Percentiles rank a stretch among this genome's conserved stretches.
Evolutionary conservation across 2,797 vertebrate species (phyloP).

Genomic region (Syngnathus rostellatus): DNA sequence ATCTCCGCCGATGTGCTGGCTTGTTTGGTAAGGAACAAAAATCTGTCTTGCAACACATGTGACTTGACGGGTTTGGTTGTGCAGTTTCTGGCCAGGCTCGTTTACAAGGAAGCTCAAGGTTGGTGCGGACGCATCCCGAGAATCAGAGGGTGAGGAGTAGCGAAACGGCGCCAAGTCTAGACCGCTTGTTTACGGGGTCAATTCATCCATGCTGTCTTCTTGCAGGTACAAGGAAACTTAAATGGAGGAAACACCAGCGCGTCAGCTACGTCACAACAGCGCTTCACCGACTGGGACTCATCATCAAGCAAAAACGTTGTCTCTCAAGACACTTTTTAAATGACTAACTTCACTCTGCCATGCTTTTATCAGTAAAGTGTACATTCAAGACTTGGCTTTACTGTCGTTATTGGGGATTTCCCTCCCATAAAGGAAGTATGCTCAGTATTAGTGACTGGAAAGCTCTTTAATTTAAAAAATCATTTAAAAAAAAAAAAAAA

Average conservation of each 20-base stretch:
- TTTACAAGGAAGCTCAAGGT: slow-evolving; percentile 79
- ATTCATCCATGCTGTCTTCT: no score
- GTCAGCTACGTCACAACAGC: no score
- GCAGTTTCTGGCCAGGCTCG: slow-evolving; percentile 84
- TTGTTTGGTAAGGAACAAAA: slow-evolving; percentile 76
- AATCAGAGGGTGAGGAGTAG: slow-evolving; percentile 69
- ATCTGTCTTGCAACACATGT: background rate
- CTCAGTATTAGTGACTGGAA: no score
- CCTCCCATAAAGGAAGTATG: no score
- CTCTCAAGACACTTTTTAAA: slow-evolving; percentile 19
- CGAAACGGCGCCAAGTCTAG: no score
- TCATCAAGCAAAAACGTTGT: slow-evolving; percentile 24
- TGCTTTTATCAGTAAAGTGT: slow-evolving; percentile 45
- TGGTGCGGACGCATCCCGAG: slow-evolving; percentile 67
- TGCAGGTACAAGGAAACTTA: slow-evolving; percentile 7
- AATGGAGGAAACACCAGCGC: background rate
- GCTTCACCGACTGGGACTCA: background rate
- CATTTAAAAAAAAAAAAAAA: no score
- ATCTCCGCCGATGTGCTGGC: slow-evolving; percentile 82
- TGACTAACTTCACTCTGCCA: slow-evolving; percentile 34
- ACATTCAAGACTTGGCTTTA: slow-evolving; percentile 22
- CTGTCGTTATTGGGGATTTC: background rate
- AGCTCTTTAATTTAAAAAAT: no score
- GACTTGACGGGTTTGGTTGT: slow-evolving; percentile 6
- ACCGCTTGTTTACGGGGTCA: no score